These are phyloP conservation scores for Montifringilla adamsi DNA, from an alignment of 2,113 vertebrate genomes.

Conservation along the genomic window DNA sequence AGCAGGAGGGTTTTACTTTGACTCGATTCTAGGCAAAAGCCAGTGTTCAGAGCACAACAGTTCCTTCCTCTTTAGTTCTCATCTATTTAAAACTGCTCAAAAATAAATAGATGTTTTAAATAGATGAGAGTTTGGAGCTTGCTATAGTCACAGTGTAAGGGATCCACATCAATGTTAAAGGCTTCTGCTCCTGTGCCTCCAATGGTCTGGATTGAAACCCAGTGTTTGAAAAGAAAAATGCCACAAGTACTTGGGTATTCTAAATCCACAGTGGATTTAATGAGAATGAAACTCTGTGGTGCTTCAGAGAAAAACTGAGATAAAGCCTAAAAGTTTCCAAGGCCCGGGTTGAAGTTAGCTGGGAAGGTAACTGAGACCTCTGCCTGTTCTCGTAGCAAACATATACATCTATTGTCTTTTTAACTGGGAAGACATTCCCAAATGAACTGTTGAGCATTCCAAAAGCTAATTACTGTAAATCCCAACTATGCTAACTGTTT, in stretches of 20 bases:
- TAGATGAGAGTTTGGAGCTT: conserved; percentile 29
- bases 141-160: background rate
- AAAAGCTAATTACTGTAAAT: background rate
- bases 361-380: background rate
- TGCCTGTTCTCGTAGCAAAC: background rate
- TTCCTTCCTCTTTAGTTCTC: conserved; percentile 12
- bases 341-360: background rate
- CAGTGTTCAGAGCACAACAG: background rate
- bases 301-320: background rate
- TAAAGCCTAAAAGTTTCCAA: background rate
- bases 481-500: background rate
- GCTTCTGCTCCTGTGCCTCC: background rate
- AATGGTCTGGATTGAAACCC: background rate
- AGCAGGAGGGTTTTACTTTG: conserved; percentile 19
- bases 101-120: conserved; percentile 63
- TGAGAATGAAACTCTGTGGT: background rate
- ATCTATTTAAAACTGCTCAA: conserved; percentile 60
- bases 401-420: background rate
- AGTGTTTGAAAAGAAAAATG: background rate
- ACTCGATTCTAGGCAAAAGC: background rate
- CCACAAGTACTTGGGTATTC: background rate
- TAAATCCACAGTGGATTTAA: background rate
- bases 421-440: background rate
- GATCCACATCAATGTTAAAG: background rate
- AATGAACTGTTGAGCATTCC: background rate